Percentiles rank a stretch among this genome's conserved stretches.
phyloP scores from a whole-genome alignment of 1,140 invertebrate genomes.

The Goniozus legneri region DNA sequence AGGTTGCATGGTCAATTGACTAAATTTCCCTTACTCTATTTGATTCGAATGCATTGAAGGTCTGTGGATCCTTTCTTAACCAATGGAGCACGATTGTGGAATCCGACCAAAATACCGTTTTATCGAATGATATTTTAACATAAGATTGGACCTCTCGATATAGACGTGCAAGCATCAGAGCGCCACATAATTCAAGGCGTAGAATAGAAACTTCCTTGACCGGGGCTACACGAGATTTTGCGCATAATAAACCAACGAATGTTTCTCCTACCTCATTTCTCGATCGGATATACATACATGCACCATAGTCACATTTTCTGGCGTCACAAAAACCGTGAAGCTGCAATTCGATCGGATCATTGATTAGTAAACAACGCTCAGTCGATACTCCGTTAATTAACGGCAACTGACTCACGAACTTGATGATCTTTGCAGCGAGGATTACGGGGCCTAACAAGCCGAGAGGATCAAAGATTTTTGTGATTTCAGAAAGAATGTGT shows the following conservation, averaged over 20 bases:
- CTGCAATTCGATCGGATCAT: not conserved
- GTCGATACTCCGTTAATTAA: too few species aligned
- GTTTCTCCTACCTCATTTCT: not conserved
- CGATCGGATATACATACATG: not conserved
- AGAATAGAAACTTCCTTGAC: not conserved
- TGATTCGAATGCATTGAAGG: conserved; percentile 28
- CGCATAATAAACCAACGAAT: not conserved
- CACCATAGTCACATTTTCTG: not conserved
- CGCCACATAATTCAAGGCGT: conserved; percentile 28
- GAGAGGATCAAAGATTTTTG: conserved; percentile 9
- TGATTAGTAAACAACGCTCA: not conserved
- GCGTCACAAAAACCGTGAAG: not conserved
- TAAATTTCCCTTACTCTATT: conserved; percentile 40
- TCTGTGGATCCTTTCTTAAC: conserved; percentile 20
- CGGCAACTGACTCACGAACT: too few species aligned
- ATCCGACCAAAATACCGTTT: conserved; percentile 11
- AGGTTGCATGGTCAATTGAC: conserved; percentile 20
- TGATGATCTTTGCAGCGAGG: too few species aligned
- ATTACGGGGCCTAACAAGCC: conserved; percentile 5
- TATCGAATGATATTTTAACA: conserved; percentile 9
- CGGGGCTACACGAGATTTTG: not conserved
- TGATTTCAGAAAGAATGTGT: not conserved
- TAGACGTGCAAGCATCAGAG: conserved; percentile 39
- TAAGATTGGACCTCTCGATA: conserved; percentile 22
- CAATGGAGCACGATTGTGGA: conserved; percentile 20